phyloP scores from a whole-genome alignment of 2,113 vertebrate genomes.

The Cavia porcellus region DNA sequence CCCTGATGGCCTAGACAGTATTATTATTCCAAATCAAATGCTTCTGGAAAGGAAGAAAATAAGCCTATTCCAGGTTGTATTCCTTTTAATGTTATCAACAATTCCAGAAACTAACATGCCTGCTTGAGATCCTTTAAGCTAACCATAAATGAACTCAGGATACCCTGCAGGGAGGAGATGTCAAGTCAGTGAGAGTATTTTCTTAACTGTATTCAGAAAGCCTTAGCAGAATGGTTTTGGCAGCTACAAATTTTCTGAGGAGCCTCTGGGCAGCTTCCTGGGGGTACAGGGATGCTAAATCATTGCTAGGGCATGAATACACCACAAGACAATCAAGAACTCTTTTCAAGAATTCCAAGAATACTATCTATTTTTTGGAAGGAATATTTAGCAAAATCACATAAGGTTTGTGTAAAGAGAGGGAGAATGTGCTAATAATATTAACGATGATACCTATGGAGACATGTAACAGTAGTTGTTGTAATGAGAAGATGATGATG shows the following conservation, averaged over 20 bases:
- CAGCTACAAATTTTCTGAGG: constrained; percentile 10
- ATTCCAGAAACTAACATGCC: not conserved
- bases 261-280: not conserved
- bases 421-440: constrained; percentile 6
- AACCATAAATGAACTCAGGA: constrained; percentile 7
- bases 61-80: not conserved
- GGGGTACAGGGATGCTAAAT: not conserved
- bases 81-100: not conserved
- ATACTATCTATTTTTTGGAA: constrained; percentile 52
- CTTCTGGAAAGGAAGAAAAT: not conserved
- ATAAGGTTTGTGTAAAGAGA: not conserved
- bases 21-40: constrained; percentile 38
- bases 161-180: not conserved
- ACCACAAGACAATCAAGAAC: constrained; percentile 15
- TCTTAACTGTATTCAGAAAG: constrained; percentile 49
- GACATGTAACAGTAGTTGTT: not conserved
- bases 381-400: constrained; percentile 58
- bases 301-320: not conserved
- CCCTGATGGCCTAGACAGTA: not conserved
- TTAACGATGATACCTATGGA: not conserved
- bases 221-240: not conserved
- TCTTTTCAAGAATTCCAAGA: constrained; percentile 29
- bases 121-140: constrained; percentile 18
- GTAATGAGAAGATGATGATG: not conserved
- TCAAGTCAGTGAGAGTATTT: constrained; percentile 1